These are phyloP conservation scores for Rosalia funebris DNA, from an alignment of 2,888 invertebrate genomes.

Conservation along the genomic window DNA sequence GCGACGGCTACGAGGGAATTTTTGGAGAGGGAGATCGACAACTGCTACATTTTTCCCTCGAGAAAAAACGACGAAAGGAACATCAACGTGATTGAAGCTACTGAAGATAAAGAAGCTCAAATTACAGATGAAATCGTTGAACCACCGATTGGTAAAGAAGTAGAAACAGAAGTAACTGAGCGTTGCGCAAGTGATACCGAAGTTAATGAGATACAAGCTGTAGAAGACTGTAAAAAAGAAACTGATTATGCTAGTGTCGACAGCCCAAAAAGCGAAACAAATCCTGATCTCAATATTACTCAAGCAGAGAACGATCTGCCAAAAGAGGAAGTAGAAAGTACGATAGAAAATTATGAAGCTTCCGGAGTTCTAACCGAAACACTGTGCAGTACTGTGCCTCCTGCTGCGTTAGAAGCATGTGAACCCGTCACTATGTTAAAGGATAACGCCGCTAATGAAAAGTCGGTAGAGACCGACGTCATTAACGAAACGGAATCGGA, in stretches of 20 bases:
- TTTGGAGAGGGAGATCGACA: slow-evolving; percentile 40
- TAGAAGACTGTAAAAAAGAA: background rate
- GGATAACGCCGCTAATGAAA: background rate
- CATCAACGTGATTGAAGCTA: slow-evolving; percentile 5
- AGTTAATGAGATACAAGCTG: background rate
- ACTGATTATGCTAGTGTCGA: background rate
- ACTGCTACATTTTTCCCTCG: slow-evolving; percentile 27
- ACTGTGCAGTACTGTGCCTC: too few relatives aligned
- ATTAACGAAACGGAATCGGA: background rate
- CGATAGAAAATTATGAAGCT: background rate
- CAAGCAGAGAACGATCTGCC: background rate
- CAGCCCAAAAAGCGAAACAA: background rate
- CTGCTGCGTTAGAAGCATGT: too few relatives aligned
- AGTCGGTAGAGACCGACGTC: background rate
- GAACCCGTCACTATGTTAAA: too few relatives aligned
- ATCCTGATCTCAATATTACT: background rate
- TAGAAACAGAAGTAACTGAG: too few relatives aligned
- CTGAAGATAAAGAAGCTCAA: slow-evolving; percentile 11
- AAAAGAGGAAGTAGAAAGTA: background rate
- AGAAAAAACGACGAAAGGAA: slow-evolving; percentile 11
- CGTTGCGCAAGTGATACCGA: background rate
- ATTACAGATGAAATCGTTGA: too few relatives aligned
- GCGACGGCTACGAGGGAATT: slow-evolving; percentile 37
- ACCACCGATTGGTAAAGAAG: too few relatives aligned
- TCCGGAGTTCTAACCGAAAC: too few relatives aligned